Conservation (phyloP, 1,140 invertebrate genomes). For the Listronotus bonariensis region DNA sequence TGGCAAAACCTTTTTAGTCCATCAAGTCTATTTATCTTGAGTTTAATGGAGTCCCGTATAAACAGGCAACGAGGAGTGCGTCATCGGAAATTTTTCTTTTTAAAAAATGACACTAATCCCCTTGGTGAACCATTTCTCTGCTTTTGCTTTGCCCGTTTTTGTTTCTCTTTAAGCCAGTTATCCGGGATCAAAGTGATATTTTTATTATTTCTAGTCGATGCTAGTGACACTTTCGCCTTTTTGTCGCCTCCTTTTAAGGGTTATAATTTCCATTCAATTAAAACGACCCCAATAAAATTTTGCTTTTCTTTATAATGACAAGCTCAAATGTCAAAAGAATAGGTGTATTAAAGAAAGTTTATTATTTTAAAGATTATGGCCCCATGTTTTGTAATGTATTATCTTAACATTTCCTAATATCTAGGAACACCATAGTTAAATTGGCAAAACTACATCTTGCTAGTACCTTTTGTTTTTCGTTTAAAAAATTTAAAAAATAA, state of each 20-base stretch:
- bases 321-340: too few species aligned
- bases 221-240: not conserved
- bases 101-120: constrained; percentile 14
- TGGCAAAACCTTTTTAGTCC: constrained; percentile 16
- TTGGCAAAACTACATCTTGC: not conserved
- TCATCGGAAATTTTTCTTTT: constrained; percentile 17
- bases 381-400: too few species aligned
- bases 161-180: constrained; percentile 10
- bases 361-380: not conserved
- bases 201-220: constrained; percentile 16
- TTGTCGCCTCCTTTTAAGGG: not conserved
- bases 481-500: too few species aligned
- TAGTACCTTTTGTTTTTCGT: too few species aligned
- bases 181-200: constrained; percentile 16
- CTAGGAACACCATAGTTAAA: not conserved
- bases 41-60: constrained; percentile 16
- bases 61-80: constrained; percentile 14
- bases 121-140: constrained; percentile 11
- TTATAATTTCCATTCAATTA: too few species aligned
- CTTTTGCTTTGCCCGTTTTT: constrained; percentile 4
- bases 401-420: too few species aligned
- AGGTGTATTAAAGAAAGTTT: too few species aligned
- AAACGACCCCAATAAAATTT: too few species aligned
- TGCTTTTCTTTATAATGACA: too few species aligned
- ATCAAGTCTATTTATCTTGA: constrained; percentile 18